These are phyloP conservation scores for Pollenia amentaria DNA, from an alignment of 2,888 invertebrate genomes.

Conservation along the genomic window DNA sequence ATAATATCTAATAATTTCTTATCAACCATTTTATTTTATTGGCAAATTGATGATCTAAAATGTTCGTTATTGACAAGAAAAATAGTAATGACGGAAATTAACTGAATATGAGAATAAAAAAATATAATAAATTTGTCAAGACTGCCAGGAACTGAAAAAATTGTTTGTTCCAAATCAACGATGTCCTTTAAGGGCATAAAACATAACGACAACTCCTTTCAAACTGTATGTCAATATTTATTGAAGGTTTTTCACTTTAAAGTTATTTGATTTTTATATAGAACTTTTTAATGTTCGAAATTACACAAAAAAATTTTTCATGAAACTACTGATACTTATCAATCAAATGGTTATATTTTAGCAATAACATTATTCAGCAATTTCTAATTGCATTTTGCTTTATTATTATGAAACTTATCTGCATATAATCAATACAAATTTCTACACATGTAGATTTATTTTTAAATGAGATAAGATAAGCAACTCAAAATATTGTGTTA, in stretches of 20 bases:
- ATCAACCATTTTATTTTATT: constrained; percentile 49
- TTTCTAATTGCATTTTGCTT: too few relatives aligned
- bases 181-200: neutral
- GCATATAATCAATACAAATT: too few relatives aligned
- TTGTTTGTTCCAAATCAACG: constrained; percentile 2
- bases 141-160: constrained; percentile 8
- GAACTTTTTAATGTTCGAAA: too few relatives aligned
- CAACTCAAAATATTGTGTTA: too few relatives aligned
- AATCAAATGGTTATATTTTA: too few relatives aligned
- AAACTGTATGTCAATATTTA: neutral
- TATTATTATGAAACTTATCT: too few relatives aligned
- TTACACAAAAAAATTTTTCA: too few relatives aligned
- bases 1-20: constrained; percentile 8
- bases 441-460: too few relatives aligned
- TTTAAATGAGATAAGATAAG: too few relatives aligned
- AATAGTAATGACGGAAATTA: constrained; percentile 29
- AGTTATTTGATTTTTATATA: neutral
- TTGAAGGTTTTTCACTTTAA: neutral
- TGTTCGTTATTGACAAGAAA: constrained; percentile 9
- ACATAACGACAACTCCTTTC: neutral
- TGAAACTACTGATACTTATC: too few relatives aligned
- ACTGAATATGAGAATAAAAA: neutral
- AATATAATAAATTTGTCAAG: constrained; percentile 22
- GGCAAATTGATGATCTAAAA: constrained; percentile 37
- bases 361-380: too few relatives aligned